Evolutionary conservation across 2,113 vertebrate species (phyloP), one percentile per base, ranked within the genome.

Genomic region (Helogale parvula): DNA sequence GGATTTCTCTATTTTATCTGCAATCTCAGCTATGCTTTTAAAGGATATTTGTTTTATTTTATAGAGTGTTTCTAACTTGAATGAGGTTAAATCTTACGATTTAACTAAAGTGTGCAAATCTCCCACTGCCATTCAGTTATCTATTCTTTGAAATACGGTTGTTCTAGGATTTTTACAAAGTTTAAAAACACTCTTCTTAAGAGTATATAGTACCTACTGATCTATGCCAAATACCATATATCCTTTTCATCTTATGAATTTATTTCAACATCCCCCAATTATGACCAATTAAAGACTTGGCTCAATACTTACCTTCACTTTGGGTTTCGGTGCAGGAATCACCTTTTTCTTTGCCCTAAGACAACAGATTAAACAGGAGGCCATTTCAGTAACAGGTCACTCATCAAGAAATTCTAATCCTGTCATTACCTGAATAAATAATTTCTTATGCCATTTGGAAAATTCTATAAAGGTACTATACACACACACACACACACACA

Each of bases 321-420:
- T 99, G 95, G 99, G 99, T 98, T 99, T 99, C 91, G 99, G 99
- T 65, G 99, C 98, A 82, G 99, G 97, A 96, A 99, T 99, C 95
- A 99, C 99, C 98, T 99, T 99, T 96, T 99, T 99, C 99, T 99
- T 99, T 94, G 99, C 99, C 97, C 99, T 99, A 98, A 69, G 84
- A 87, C 85, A 5, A 68, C 91, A 88, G 90, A 94, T 83, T 77
- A 23, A 76, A 93, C 79, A 35, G 14, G 35, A 93, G 66, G 21
- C n/a, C 0, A 95, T 50, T 92, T 94, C 19, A 96, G 41, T 27
- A 95, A 21, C 7, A 93, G 27, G 47, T 54, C 57, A 80, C 31
- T 77, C 5, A 76, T 47, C 21, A 87, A 27, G 15, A 84, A 96
- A 66, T 17, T 57, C 7, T 33, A 31, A 63, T 15, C 57, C 23